phyloP scores from a whole-genome alignment of 2,113 vertebrate genomes.

The Vanacampus margaritifer region DNA sequence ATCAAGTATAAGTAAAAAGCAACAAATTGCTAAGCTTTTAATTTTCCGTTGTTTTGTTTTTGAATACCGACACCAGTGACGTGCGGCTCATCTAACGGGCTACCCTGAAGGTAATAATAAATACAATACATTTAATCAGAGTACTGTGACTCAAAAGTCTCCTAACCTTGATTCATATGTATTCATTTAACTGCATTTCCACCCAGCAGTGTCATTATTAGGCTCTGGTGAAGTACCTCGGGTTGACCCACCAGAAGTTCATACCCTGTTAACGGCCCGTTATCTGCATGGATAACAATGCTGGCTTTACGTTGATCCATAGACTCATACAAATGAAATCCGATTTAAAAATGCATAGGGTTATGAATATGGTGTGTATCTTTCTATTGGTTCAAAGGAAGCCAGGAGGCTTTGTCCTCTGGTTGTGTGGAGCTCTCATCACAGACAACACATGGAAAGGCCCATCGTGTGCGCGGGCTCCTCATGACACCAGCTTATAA shows the following conservation, averaged over 20 bases:
- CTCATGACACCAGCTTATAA: conserved; percentile 53
- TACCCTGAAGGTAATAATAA: too few species aligned
- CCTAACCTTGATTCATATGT: too few species aligned
- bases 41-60: too few species aligned
- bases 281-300: conserved; percentile 23
- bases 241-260: not conserved
- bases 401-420: conserved; percentile 55
- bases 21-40: too few species aligned
- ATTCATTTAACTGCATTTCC: too few species aligned
- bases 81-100: too few species aligned
- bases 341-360: conserved; percentile 15
- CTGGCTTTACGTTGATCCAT: conserved; percentile 1
- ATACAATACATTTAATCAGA: too few species aligned
- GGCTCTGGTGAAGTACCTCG: not conserved
- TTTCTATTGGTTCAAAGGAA: conserved; percentile 32
- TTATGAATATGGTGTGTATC: conserved; percentile 1
- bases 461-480: conserved; percentile 43
- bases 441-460: conserved; percentile 36
- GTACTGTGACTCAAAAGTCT: too few species aligned
- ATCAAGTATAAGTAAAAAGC: too few species aligned
- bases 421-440: conserved; percentile 44
- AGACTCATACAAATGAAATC: conserved; percentile 21
- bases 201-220: not conserved
- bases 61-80: too few species aligned
- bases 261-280: conserved; percentile 20